These are phyloP conservation scores for Bombus consobrinus DNA, from an alignment of 1,140 invertebrate species.

Conservation along the genomic window DNA sequence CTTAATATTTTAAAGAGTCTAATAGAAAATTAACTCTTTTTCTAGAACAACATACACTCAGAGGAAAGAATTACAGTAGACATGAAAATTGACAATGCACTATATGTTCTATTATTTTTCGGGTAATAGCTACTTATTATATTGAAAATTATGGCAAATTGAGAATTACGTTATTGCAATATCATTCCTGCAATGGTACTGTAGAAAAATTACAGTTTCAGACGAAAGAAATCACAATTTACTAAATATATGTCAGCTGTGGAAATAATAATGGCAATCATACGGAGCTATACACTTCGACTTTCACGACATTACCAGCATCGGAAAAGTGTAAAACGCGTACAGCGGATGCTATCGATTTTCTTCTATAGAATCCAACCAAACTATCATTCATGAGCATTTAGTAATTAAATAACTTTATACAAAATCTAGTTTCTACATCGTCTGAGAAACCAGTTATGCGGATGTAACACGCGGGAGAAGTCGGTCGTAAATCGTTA, in stretches of 20 bases:
- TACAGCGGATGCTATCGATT: neutral
- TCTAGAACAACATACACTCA: neutral
- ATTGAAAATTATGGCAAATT: constrained; percentile 11
- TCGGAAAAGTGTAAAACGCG: neutral
- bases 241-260: constrained; percentile 36
- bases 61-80: neutral
- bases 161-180: constrained; percentile 17
- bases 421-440: neutral
- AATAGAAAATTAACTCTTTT: neutral
- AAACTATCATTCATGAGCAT: neutral
- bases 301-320: constrained; percentile 30
- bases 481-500: constrained; percentile 8
- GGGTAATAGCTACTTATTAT: constrained; percentile 5
- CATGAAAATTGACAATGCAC: neutral
- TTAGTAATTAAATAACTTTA: neutral
- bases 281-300: neutral
- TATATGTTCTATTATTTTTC: neutral
- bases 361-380: neutral
- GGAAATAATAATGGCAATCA: constrained; percentile 28
- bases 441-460: neutral
- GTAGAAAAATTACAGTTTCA: neutral
- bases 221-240: constrained; percentile 35
- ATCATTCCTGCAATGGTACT: constrained; percentile 5
- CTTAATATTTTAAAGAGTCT: neutral
- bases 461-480: neutral